A percentile compares a stretch with the other conserved stretches of the same genome.
These are phyloP conservation scores for Glossosoma conforme DNA, from an alignment of 1,140 invertebrate species.

Conservation along the genomic window DNA sequence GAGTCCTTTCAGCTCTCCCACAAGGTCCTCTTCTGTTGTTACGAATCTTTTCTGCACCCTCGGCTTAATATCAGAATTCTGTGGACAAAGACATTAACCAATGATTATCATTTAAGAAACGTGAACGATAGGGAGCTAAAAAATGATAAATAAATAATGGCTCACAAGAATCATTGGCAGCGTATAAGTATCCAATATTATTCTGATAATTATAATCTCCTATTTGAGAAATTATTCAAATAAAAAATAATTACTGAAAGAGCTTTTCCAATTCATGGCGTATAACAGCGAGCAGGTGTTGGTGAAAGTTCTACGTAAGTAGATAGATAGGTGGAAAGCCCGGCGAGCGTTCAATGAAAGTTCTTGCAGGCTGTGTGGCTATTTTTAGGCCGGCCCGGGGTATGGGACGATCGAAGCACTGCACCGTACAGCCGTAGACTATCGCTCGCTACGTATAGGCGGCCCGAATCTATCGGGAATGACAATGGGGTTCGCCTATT, in stretches of 20 bases:
- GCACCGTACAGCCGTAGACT: no score
- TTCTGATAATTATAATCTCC: no score
- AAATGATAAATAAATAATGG: no score
- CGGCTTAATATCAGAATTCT: conserved; percentile 35
- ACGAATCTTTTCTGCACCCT: conserved; percentile 55
- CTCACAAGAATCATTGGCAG: no score
- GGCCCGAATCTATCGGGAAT: no score
- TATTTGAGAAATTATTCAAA: no score
- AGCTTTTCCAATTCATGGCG: no score
- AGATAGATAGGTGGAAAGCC: conserved; percentile 2
- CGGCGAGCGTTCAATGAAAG: conserved; percentile 22
- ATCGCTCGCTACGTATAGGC: no score
- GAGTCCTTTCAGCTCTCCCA: conserved; percentile 52
- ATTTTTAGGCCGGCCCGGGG: conserved; percentile 23
- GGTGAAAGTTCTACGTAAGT: conserved; percentile 2
- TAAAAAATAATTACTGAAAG: no score
- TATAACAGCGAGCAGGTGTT: conserved; percentile 15
- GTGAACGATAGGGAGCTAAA: conserved; percentile 3
- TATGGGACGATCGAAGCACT: conserved; percentile 22
- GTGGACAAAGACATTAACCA: conserved; percentile 28
- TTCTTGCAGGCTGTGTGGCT: conserved; percentile 15
- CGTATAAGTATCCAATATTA: no score
- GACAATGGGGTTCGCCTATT: no score
- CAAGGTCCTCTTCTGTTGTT: conserved; percentile 51
- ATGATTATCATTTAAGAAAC: conserved; percentile 8